A percentile compares a stretch with the other conserved stretches of the same genome.
phyloP scores from a whole-genome alignment of 2,888 invertebrate species.

The Linnaemya tessellans region DNA sequence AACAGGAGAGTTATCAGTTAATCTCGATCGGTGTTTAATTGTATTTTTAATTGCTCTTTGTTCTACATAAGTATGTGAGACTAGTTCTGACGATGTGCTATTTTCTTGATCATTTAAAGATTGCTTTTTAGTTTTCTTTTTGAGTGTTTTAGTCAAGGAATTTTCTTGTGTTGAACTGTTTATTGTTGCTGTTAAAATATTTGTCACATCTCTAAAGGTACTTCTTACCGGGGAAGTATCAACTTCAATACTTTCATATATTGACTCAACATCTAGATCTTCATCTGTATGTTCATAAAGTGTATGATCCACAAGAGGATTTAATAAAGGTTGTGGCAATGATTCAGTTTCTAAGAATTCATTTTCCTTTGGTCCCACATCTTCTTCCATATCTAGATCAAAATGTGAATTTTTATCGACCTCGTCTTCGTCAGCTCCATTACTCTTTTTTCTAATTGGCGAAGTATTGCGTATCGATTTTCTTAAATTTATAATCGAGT shows the following conservation, averaged over 20 bases:
- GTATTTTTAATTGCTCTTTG: neutral
- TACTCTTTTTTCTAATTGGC: conserved; percentile 24
- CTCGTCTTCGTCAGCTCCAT: neutral
- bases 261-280: neutral
- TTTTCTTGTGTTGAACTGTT: neutral
- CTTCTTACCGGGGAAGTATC: neutral
- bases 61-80: neutral
- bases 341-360: neutral
- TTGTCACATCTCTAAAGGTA: conserved; percentile 34
- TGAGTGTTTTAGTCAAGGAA: neutral
- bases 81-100: neutral
- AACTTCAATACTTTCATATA: conserved; percentile 43
- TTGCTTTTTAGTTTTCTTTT: neutral
- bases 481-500: conserved; percentile 13
- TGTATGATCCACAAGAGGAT: neutral
- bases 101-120: neutral
- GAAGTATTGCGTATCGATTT: conserved; percentile 29
- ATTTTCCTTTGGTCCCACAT: neutral
- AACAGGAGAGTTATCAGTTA: neutral
- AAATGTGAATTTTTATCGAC: neutral
- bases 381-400: neutral
- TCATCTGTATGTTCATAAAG: conserved; percentile 14
- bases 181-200: neutral
- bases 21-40: neutral
- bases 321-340: neutral